These are phyloP conservation scores for Notarius lentiginosus DNA, from an alignment of 2,113 vertebrate species.

Conservation along the genomic window DNA sequence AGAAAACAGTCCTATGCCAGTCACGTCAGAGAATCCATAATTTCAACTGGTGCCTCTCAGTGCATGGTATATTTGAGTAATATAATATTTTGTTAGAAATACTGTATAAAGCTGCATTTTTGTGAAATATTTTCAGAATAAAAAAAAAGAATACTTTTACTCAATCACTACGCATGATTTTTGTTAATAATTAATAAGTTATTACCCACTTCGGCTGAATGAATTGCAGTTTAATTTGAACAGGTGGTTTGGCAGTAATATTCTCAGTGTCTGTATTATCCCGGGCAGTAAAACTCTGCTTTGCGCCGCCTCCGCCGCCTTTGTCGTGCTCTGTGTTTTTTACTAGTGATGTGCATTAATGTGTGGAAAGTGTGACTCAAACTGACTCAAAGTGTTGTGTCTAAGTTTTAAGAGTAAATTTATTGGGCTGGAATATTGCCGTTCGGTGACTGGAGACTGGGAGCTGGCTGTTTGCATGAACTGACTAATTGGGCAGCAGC, in stretches of 20 bases:
- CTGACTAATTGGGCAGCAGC: slow-evolving; percentile 42
- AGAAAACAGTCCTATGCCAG: too few species aligned
- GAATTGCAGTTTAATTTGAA: slow-evolving; percentile 19
- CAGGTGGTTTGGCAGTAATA: not conserved
- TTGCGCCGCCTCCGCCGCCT: not conserved
- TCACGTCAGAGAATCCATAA: too few species aligned
- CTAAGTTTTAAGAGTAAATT: slow-evolving; percentile 48
- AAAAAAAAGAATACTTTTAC: not conserved
- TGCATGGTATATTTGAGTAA: not conserved
- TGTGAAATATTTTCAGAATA: not conserved
- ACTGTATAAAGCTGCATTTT: not conserved
- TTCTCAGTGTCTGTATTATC: not conserved
- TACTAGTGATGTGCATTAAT: not conserved
- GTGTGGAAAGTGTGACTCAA: slow-evolving; percentile 48
- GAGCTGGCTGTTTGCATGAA: not conserved
- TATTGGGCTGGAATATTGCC: slow-evolving; percentile 53
- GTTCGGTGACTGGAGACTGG: slow-evolving; percentile 33
- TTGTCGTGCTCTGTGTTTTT: not conserved
- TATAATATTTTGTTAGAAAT: not conserved
- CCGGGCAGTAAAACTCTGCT: slow-evolving; percentile 2
- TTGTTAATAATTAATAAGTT: not conserved
- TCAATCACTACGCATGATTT: not conserved
- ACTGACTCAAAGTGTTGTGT: slow-evolving; percentile 23
- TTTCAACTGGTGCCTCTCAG: too few species aligned
- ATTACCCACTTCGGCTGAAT: not conserved